phyloP scores from a whole-genome alignment of 1,140 invertebrate species.

The Phocides pigmalion region DNA sequence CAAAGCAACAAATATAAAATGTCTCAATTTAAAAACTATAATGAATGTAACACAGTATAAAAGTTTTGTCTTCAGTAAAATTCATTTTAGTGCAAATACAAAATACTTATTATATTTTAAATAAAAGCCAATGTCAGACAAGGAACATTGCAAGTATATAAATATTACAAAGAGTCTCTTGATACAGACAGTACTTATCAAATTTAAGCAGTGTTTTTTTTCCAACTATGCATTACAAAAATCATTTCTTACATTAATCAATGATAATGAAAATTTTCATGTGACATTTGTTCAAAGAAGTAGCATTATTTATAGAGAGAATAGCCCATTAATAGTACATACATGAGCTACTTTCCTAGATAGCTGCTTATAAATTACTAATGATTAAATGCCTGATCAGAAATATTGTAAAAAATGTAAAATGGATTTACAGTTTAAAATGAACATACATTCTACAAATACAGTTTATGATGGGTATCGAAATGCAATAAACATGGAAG shows the following conservation, averaged over 20 bases:
- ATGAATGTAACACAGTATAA: slow-evolving; percentile 7
- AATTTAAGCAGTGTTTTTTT: slow-evolving; percentile 12
- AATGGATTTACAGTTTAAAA: background rate
- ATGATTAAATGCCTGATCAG: slow-evolving; percentile 22
- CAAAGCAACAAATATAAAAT: slow-evolving; percentile 29
- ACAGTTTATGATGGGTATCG: background rate
- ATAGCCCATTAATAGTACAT: background rate
- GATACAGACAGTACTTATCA: slow-evolving; percentile 14
- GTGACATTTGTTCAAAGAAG: slow-evolving; percentile 5
- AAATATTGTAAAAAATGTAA: background rate
- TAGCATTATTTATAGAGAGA: background rate
- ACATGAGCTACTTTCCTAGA: slow-evolving; percentile 12
- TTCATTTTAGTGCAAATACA: background rate
- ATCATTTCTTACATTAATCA: slow-evolving; percentile 3
- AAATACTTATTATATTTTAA: slow-evolving; percentile 2
- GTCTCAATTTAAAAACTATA: slow-evolving; percentile 22
- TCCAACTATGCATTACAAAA: slow-evolving; percentile 11
- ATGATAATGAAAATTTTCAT: background rate
- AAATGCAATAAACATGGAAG: background rate
- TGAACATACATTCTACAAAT: no score
- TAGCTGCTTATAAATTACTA: background rate
- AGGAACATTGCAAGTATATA: slow-evolving; percentile 3
- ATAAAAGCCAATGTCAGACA: slow-evolving; percentile 18
- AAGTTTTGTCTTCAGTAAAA: background rate
- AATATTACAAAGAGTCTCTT: background rate